These are phyloP conservation scores for Elegia similella DNA, from an alignment of 2,888 invertebrate genomes.

Conservation along the genomic window DNA sequence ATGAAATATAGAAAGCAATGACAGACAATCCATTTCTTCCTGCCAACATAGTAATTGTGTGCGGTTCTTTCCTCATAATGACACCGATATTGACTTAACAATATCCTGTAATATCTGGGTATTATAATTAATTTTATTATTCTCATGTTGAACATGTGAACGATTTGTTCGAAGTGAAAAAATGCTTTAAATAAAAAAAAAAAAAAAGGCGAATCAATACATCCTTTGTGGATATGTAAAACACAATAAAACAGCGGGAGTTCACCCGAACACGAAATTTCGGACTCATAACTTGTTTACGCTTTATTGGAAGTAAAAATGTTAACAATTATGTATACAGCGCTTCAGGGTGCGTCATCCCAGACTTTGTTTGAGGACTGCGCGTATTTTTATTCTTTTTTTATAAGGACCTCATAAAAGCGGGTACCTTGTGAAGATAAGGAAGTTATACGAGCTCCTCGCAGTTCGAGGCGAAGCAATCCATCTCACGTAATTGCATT, in stretches of 20 bases:
- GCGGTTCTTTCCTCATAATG: too few species aligned
- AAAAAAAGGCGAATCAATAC: not conserved
- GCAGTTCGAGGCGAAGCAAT: constrained; percentile 54
- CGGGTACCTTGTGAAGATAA: constrained; percentile 45
- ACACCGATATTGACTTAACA: too few species aligned
- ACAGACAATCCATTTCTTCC: too few species aligned
- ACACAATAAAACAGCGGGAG: not conserved
- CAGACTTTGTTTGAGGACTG: constrained; percentile 16
- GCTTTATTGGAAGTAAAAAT: constrained; percentile 9
- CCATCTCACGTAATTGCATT: constrained; percentile 68
- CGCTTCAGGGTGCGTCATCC: constrained; percentile 5
- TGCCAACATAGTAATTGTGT: too few species aligned
- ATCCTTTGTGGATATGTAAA: not conserved
- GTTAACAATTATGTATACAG: constrained; percentile 10
- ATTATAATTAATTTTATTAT: too few species aligned
- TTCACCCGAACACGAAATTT: not conserved
- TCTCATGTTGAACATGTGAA: not conserved
- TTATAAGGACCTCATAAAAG: constrained; percentile 56
- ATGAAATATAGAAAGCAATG: too few species aligned
- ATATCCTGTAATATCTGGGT: too few species aligned
- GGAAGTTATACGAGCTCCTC: constrained; percentile 52
- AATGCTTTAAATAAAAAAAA: not conserved
- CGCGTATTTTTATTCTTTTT: constrained; percentile 46
- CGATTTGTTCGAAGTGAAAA: not conserved
- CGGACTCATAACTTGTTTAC: not conserved